Evolutionary conservation across 2,797 vertebrate species (phyloP).

Genomic region (Centropyge bicolor): DNA sequence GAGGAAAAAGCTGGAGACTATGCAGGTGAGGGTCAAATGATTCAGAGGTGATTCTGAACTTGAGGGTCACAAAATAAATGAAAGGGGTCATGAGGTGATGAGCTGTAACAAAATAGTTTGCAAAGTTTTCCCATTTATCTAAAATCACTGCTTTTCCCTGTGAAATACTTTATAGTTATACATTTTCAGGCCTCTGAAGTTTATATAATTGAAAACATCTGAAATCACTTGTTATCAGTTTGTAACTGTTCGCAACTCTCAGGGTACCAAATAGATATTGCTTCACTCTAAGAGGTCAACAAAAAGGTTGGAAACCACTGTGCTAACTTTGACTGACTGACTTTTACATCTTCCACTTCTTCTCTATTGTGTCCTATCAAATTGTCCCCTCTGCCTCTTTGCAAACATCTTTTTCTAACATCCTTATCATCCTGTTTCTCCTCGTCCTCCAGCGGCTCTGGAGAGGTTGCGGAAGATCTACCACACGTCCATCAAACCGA

Average conservation of each 20-base stretch:
- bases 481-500: constrained; percentile 94
- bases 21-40: constrained; percentile 85
- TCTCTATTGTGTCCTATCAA: not conserved
- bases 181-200: too few species aligned
- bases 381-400: not conserved
- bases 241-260: too few species aligned
- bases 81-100: not conserved
- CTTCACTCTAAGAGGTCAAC: not conserved
- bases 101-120: not conserved
- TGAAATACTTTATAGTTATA: too few species aligned
- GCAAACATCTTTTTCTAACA: not conserved
- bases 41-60: not conserved
- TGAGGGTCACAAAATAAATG: not conserved
- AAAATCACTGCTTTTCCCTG: not conserved
- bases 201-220: too few species aligned
- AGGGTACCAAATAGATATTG: not conserved
- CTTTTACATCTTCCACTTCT: not conserved
- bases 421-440: not conserved
- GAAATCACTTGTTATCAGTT: too few species aligned
- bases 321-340: not conserved
- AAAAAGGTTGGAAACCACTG: too few species aligned
- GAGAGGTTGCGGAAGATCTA: constrained; percentile 95
- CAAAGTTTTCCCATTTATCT: not conserved
- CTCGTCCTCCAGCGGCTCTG: constrained; percentile 84
- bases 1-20: constrained; percentile 91